Percentiles rank a stretch among this genome's conserved stretches.
Evolutionary conservation across 2,797 vertebrate species (phyloP).

Genomic region (Chrosomus eos): DNA sequence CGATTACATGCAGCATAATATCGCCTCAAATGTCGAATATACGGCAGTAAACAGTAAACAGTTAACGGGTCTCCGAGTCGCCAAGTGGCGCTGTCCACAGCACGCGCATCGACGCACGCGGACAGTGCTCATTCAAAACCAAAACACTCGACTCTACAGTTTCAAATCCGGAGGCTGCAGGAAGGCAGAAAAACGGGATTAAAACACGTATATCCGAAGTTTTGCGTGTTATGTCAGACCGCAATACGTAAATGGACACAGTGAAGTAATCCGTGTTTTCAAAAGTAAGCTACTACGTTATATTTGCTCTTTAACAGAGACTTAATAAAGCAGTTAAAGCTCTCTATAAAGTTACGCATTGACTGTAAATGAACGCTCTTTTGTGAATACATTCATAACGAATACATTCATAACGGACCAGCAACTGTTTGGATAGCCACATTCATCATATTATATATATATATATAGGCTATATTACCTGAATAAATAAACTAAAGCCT

Average conservation of each 20-base stretch:
- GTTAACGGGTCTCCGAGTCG: background rate
- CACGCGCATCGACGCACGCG: background rate
- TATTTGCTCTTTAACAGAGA: background rate
- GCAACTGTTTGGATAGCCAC: no score
- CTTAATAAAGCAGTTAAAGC: background rate
- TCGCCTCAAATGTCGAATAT: no score
- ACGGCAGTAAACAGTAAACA: background rate
- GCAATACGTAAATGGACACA: background rate
- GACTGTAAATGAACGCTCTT: background rate
- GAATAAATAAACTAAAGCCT: background rate
- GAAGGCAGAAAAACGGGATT: background rate
- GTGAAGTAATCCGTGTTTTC: background rate
- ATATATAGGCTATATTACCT: no score
- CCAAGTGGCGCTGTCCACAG: background rate
- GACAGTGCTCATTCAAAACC: constrained; percentile 21
- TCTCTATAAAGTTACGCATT: background rate
- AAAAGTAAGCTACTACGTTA: constrained; percentile 25
- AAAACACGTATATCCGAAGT: background rate
- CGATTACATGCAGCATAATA: background rate
- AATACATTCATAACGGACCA: background rate
- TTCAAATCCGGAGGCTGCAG: background rate
- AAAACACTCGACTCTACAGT: background rate
- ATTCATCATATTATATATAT: no score
- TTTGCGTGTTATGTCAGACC: background rate
- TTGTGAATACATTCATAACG: background rate